Percentiles rank a stretch among this genome's conserved stretches.
phyloP scores from a whole-genome alignment of 92 coral and sea anemone genomes.

The Porites evermanni region DNA sequence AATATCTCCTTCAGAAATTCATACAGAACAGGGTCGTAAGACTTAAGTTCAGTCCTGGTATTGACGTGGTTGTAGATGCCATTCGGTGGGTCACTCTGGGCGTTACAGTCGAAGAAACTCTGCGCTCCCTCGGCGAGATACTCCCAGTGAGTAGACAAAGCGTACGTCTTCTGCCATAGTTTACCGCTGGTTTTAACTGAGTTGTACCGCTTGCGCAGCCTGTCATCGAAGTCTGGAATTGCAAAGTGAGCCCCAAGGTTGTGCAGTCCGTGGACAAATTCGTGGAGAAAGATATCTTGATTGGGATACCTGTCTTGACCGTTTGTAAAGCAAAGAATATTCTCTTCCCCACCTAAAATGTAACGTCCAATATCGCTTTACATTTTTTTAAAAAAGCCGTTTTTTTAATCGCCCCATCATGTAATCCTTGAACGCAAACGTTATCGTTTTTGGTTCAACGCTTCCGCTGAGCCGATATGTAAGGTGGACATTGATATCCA shows the following conservation, averaged over 20 bases:
- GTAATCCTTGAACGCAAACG: too few relatives aligned
- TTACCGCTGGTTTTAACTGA: conserved; percentile 67
- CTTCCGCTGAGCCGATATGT: too few relatives aligned
- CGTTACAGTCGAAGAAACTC: conserved; percentile 90
- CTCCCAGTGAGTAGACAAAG: conserved; percentile 92
- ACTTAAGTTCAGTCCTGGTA: conserved; percentile 75
- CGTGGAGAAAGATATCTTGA: conserved; percentile 97
- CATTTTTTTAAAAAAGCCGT: background rate
- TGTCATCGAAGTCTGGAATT: conserved; percentile 83
- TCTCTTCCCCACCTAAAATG: conserved; percentile 92
- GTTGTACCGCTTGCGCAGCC: conserved; percentile 76
- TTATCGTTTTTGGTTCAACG: too few relatives aligned
- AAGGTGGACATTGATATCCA: too few relatives aligned
- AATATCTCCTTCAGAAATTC: conserved; percentile 86
- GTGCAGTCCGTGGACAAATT: conserved; percentile 95
- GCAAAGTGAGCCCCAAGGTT: conserved; percentile 84
- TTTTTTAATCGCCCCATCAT: too few relatives aligned
- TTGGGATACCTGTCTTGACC: conserved; percentile 80
- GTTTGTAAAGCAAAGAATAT: conserved; percentile 74
- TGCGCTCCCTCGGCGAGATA: conserved; percentile 99
- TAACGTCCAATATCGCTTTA: background rate
- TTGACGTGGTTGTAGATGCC: conserved; percentile 91
- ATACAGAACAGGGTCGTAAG: conserved; percentile 80
- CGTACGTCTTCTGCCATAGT: conserved; percentile 88
- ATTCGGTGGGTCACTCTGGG: conserved; percentile 72